A percentile compares a stretch with the other conserved stretches of the same genome.
phyloP scores from a whole-genome alignment of 2,888 invertebrate species.

The Cyclophora punctaria region DNA sequence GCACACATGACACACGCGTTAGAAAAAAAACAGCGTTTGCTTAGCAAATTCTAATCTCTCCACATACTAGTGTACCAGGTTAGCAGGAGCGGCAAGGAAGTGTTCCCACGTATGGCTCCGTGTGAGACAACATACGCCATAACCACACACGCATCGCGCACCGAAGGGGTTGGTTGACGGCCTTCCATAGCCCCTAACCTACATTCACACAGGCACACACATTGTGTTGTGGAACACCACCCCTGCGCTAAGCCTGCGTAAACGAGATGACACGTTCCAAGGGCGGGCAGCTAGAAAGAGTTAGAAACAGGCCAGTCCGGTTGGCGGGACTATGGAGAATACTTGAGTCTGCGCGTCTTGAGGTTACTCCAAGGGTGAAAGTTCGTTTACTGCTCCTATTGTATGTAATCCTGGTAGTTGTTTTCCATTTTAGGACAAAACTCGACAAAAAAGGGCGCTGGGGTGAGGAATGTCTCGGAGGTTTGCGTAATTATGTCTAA shows the following conservation, averaged over 20 bases:
- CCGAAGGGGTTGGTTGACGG: slow-evolving; percentile 57
- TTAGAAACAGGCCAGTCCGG: slow-evolving; percentile 37
- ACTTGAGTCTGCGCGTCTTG: slow-evolving; percentile 68
- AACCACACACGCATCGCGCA: slow-evolving; percentile 60
- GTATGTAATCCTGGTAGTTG: slow-evolving; percentile 65
- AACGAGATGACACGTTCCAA: slow-evolving; percentile 36
- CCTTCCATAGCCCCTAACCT: slow-evolving; percentile 46
- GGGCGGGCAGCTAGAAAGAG: slow-evolving; percentile 51
- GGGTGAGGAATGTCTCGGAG: slow-evolving; percentile 25
- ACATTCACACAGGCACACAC: slow-evolving; percentile 44
- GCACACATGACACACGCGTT: slow-evolving; percentile 44
- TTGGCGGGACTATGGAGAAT: slow-evolving; percentile 37
- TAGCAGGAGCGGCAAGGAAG: slow-evolving; percentile 50
- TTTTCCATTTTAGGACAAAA: slow-evolving; percentile 76
- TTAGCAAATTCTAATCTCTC: slow-evolving; percentile 75
- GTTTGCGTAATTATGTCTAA: slow-evolving; percentile 35
- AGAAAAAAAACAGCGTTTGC: slow-evolving; percentile 69
- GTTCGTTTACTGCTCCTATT: slow-evolving; percentile 37
- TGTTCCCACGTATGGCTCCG: slow-evolving; percentile 54
- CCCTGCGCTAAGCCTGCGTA: slow-evolving; percentile 48
- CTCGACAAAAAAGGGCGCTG: slow-evolving; percentile 70
- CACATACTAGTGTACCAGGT: slow-evolving; percentile 71
- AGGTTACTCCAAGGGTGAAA: slow-evolving; percentile 58
- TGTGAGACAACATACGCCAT: slow-evolving; percentile 55
- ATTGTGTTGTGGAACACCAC: slow-evolving; percentile 31